These are phyloP conservation scores for Papilio xuthus DNA, from an alignment of 1,140 invertebrate genomes.

Conservation along the genomic window DNA sequence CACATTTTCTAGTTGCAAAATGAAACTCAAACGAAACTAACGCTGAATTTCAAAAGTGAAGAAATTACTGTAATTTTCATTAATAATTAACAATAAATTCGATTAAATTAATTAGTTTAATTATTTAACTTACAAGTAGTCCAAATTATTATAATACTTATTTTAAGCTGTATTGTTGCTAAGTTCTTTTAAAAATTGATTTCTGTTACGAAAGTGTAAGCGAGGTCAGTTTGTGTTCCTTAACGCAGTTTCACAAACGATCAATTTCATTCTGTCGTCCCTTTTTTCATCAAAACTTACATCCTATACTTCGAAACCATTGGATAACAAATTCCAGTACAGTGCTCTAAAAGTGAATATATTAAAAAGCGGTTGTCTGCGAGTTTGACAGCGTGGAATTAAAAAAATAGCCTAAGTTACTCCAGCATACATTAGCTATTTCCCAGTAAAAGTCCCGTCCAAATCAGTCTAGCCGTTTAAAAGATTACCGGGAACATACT, in stretches of 20 bases:
- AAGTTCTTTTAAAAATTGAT: not conserved
- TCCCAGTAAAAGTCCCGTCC: too few species aligned
- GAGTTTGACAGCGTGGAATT: too few species aligned
- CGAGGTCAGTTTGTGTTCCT: not conserved
- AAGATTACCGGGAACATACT: too few species aligned
- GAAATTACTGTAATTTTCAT: not conserved
- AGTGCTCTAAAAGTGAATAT: not conserved
- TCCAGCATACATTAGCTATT: too few species aligned
- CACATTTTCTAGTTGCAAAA: not conserved
- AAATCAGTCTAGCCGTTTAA: too few species aligned
- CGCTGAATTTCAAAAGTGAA: not conserved
- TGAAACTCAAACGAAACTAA: not conserved
- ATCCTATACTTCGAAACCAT: not conserved
- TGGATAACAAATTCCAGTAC: not conserved
- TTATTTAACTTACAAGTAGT: too few species aligned
- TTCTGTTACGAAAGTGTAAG: not conserved
- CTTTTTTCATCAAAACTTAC: constrained; percentile 19
- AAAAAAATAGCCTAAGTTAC: too few species aligned
- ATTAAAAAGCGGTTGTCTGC: not conserved
- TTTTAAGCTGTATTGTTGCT: not conserved
- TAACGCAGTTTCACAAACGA: constrained; percentile 22
- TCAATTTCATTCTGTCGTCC: constrained; percentile 18
- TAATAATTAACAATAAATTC: not conserved
- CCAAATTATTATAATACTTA: too few species aligned
- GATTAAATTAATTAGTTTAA: not conserved